Evolutionary conservation across 2,888 invertebrate genomes (phyloP), one percentile per base, ranked within the genome.

Genomic region (Lobophora halterata): DNA sequence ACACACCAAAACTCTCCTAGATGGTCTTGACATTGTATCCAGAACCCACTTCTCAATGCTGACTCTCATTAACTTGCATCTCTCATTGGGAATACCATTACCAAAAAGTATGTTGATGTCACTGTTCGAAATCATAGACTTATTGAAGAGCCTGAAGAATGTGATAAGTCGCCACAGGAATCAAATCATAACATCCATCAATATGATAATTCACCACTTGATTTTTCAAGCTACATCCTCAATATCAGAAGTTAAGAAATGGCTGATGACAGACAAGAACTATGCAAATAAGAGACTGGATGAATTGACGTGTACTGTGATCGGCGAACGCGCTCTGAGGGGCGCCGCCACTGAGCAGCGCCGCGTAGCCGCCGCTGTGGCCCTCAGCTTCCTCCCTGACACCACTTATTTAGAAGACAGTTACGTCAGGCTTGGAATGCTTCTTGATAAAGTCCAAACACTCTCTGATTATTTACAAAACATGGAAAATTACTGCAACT

Each of bases 81-180:
- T 91, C 5, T 88, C 91, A 7, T 87, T 95, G 28, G 90, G 91
- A 12, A 90, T 92, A 58, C 94, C 97, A 2, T 91, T 98, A 85
- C 91, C 93, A 0, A 94, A 94, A 70, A 90, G 90, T 17, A 91
- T 92, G 19, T 89, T 96, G 5, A 86, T 93, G 48, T 89, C 91
- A 2, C 81, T 97, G 29, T 97, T 96, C 79, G 92, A 93, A 61
- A 88, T 97, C 11, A 89, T 96, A 35, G 96, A 97, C 73, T 88
- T 95, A 44, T 77, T 97, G 18, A 95, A 96, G 80, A 90, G 92
- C 14, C 88, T 97, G 48, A 92, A 93, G 64, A 89, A 91, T 49
- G 90, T 90, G 6, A 93, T 95, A 55, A 89, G 90, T 34, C 86
- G 91, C 19, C 90, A 95, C 65, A 89, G 91, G 27, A 88, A 92